Evolutionary conservation across 2,113 vertebrate genomes (phyloP), one percentile per base, ranked within the genome.

Genomic region (Heterocephalus glaber): DNA sequence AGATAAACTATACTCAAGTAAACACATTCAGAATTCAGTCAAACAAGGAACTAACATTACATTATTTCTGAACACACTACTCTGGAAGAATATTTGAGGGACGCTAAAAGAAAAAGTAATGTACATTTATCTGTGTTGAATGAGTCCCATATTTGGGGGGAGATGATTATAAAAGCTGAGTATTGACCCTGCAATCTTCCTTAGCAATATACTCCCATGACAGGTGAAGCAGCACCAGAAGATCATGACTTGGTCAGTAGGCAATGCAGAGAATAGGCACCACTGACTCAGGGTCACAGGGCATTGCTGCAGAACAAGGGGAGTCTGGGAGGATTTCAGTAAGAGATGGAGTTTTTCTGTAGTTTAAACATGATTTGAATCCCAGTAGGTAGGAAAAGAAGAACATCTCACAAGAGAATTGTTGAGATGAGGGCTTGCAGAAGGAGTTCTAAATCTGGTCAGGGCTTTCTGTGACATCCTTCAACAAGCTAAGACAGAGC

Each of bases 21-120:
- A 87, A 95, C 84, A 41, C 85, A 90, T 93, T 84, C 38, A 93
- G 80, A 63, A 90, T 90, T 81, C 58, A 72, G 22, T 92, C 54
- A 83, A 61, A 66, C 35, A 79, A 85, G 44, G 58, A 95, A 33
- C 28, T 68, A 76, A 26, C 7, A 10, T 63, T 82, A 76, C 72
- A 81, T 92, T 89, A 54, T 58, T 77, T 80, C 38, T 44, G 58
- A 86, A 54, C 7, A 58, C 7, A 30, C 19, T 44, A 56, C n/a
- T 52, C 56, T 89, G n/a, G 38, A 56, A 74, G 76, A 66, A 52
- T 89, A 61, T 2, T 20, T 68, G 38, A 80, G 56, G 26, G 44
- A 60, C 47, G 20, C 28, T 68, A 65, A 82, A 89, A 80, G 56
- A n/a, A 77, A 89, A 96, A 52, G 89, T 20, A 41, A n/a, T 24